Percentiles rank a stretch among this genome's conserved stretches.
These are phyloP conservation scores for Ommatoiulus sabulosus DNA, from an alignment of 2,888 invertebrate species.

Conservation along the genomic window DNA sequence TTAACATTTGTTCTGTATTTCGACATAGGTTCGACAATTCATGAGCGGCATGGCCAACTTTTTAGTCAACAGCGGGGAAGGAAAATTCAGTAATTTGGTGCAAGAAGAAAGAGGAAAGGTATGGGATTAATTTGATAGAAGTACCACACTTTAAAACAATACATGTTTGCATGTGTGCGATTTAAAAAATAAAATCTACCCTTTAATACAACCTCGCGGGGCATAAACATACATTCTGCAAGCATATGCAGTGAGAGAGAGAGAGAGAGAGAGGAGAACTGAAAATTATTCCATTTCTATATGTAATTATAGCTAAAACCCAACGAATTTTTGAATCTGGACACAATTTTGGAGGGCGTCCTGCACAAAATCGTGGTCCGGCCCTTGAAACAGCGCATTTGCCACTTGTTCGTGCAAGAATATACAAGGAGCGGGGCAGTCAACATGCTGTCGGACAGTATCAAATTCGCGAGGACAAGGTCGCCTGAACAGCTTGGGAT, in stretches of 20 bases:
- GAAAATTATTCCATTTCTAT: too few species aligned
- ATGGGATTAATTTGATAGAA: constrained; percentile 61
- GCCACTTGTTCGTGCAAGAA: constrained; percentile 77
- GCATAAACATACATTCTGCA: too few species aligned
- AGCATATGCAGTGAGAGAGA: too few species aligned
- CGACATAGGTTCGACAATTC: constrained; percentile 81
- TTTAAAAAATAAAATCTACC: too few species aligned
- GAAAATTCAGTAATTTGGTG: constrained; percentile 90
- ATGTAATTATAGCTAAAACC: constrained; percentile 82
- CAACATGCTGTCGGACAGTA: constrained; percentile 67
- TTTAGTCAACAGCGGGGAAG: constrained; percentile 93
- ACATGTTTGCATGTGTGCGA: too few species aligned
- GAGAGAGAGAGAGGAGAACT: too few species aligned
- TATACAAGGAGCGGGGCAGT: constrained; percentile 68
- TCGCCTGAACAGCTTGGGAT: constrained; percentile 69
- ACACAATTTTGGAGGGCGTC: constrained; percentile 93
- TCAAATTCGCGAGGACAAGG: constrained; percentile 68
- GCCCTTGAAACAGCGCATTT: constrained; percentile 85
- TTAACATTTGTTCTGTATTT: neutral
- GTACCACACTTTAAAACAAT: too few species aligned
- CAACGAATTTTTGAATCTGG: constrained; percentile 94
- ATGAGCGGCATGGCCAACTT: constrained; percentile 99
- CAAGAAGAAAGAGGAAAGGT: constrained; percentile 86
- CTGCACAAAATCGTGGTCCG: constrained; percentile 91
- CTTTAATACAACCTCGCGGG: too few species aligned